Evolutionary conservation across 2,113 vertebrate species (phyloP), one percentile per base, ranked within the genome.

Genomic region (Podarcis cretensis): DNA sequence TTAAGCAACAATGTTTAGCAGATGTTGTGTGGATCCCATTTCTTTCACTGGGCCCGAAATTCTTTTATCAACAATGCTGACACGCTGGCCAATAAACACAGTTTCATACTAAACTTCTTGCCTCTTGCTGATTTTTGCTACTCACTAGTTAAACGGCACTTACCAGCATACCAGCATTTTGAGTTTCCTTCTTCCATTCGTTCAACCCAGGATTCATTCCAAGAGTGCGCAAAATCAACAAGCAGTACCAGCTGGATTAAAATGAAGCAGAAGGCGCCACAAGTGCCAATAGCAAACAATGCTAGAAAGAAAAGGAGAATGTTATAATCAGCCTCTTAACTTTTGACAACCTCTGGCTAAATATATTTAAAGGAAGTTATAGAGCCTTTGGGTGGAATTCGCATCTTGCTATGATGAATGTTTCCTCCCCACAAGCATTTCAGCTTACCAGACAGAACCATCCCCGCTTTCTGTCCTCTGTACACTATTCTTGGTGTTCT

Each of bases 211-310:
- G 90, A 96, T 93, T 99, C 98, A 75, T 98, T 99, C 97, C 96
- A 97, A 63, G 98, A 98, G 94, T 99, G 98, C 91, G 98, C 98
- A 83, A 98, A 96, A 93, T 99, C 98, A 74, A 99, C 96, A 75
- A 99, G 97, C n/a, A 99, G 96, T 83, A 99, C 95, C 92, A 99
- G 74, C 94, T 99, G 99, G 94, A 99, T 99, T 37, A 98, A 87
- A 92, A 99, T 99, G 96, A 99, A 99, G 68, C 88, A 90, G 88
- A 95, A 96, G 0, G 98, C 98, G 88, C 98, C 98, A 5, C 0
- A 23, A 23, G 93, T 90, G 89, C 99, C 99, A 85, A 98, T 89
- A 20, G n/a, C 2, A 95, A 99, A 99, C 97, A 98, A 99, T 2
- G 91, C 99, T 99, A 93, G 54, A 92, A 92, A 89, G 77, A 18